Evolutionary conservation across 2,888 invertebrate genomes (phyloP), one percentile per base, ranked within the genome.

Genomic region (Atethmia centrago): DNA sequence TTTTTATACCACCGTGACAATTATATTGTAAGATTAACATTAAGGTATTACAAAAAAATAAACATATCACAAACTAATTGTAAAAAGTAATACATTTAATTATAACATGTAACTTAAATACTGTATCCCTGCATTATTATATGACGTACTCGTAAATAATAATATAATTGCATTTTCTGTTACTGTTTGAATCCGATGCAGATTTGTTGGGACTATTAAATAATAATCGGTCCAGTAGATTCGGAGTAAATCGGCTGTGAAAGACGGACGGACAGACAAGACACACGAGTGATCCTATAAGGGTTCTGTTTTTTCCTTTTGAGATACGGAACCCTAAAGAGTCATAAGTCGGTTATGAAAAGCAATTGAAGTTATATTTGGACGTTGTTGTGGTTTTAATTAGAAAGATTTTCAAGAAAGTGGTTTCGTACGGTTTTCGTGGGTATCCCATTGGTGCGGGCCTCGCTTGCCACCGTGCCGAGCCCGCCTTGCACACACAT

Each of bases 41-140:
- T 87, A 85, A 85, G 84, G 68, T 87, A 78, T 79, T 72, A 86
- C 81, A 85, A 88, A 89, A 87, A 88, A 85, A 80, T 77, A 87
- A 87, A 89, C 90, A 90, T 90, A 90, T 90, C 90, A 88, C 85
- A 87, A 85, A 82, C 68, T 82, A 79, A 87, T 83, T 87, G 76
- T 82, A 81, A 85, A 83, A 87, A 80, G 73, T 85, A 85, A 79
- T 84, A 79, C 69, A 71, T 83, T 71, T 79, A 80, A 78, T 74
- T 78, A 74, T 82, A 82, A 75, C 72, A 67, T 85, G 79, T 87
- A 84, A 81, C 70, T 70, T 80, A 77, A 80, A 83, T 80, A 85
- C 73, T 80, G 63, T 84, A 84, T 80, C 80, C 73, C 74, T 78
- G 77, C 77, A 79, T 82, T 86, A 85, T 80, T 67, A 56, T 74